Conservation (phyloP, 30 jellyfish, hydroid and myxozoan genomes). For the Nemopilema nomurai region DNA sequence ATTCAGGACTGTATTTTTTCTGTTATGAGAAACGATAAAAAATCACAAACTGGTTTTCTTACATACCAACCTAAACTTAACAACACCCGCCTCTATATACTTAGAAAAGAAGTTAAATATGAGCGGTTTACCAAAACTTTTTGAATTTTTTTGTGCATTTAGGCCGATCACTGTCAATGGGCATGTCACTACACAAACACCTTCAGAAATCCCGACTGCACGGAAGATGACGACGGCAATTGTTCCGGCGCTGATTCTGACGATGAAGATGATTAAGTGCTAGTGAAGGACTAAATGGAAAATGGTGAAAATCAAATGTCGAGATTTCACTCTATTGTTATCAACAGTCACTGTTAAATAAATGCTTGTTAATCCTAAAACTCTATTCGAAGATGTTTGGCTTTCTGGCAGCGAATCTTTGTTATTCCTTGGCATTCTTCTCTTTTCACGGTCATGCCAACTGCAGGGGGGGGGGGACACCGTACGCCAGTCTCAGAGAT, state of each 20-base stretch:
- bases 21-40: no score
- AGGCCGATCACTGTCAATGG: slow-evolving; percentile 50
- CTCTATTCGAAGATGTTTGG: no score
- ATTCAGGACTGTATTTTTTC: no score
- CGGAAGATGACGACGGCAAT: slow-evolving; percentile 23
- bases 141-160: no score
- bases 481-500: neutral
- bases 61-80: no score
- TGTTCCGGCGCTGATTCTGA: slow-evolving; percentile 40
- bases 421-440: neutral
- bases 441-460: neutral
- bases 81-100: no score
- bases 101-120: no score
- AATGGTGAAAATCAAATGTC: neutral
- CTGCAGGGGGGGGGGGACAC: neutral
- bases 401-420: neutral
- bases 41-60: no score
- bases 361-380: neutral
- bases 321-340: neutral
- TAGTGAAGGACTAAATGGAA: neutral
- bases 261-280: slow-evolving; percentile 9
- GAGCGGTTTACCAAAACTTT: no score
- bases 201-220: slow-evolving; percentile 29
- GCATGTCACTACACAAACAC: slow-evolving; percentile 32
- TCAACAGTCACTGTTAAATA: neutral